phyloP scores from a whole-genome alignment of 2,888 invertebrate species.

The Bellardia pandia region DNA sequence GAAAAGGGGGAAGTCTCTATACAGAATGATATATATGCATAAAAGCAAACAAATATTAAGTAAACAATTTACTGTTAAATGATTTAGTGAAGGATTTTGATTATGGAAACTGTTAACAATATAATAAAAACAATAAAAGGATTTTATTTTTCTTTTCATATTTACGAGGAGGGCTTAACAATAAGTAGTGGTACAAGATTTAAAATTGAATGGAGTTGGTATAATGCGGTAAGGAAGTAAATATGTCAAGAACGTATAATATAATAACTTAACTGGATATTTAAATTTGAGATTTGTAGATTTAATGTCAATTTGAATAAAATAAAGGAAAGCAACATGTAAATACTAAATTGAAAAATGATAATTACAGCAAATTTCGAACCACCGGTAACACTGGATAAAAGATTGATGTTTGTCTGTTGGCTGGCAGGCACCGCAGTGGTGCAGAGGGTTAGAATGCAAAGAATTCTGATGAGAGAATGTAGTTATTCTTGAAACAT shows the following conservation, averaged over 20 bases:
- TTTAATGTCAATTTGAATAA: no score
- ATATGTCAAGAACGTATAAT: not conserved
- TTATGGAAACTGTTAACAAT: conserved; percentile 36
- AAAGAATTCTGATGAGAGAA: no score
- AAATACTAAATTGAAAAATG: no score
- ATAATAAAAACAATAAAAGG: conserved; percentile 22
- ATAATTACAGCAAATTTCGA: no score
- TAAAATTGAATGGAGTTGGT: not conserved
- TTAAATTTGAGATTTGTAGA: no score
- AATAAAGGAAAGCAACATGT: no score
- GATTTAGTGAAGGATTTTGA: conserved; percentile 59
- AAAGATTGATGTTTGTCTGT: no score
- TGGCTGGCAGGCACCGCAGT: no score
- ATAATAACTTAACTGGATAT: no score
- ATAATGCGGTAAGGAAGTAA: not conserved
- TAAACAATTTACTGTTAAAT: conserved; percentile 64
- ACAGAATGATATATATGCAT: not conserved
- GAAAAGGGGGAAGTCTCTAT: not conserved
- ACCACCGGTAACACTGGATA: no score
- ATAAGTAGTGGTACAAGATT: not conserved
- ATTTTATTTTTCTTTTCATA: not conserved
- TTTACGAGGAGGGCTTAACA: not conserved
- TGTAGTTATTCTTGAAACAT: no score
- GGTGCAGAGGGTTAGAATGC: no score
- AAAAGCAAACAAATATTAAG: conserved; percentile 28